Conservation (phyloP, 2,797 vertebrate species). For the Bradypodion ventrale region DNA sequence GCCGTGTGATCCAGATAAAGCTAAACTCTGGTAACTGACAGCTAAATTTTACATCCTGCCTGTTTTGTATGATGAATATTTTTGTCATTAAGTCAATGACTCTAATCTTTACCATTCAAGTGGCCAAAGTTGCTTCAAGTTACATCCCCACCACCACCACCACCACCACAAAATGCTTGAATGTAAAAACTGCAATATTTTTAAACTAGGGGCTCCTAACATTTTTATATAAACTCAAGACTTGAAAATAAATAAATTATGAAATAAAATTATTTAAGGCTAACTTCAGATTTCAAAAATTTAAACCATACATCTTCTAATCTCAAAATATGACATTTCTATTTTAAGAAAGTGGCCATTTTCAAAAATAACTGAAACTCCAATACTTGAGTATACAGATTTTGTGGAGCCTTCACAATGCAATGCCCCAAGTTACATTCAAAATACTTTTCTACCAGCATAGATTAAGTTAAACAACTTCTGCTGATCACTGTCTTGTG, state of each 20-base stretch:
- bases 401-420: no score
- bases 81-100: conserved; percentile 76
- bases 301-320: not conserved
- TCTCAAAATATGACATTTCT: not conserved
- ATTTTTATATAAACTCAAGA: not conserved
- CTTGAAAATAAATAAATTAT: conserved; percentile 37
- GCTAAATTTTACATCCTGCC: conserved; percentile 75
- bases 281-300: not conserved
- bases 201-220: not conserved
- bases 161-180: conserved; percentile 12
- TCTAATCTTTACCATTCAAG: conserved; percentile 70
- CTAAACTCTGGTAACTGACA: conserved; percentile 77
- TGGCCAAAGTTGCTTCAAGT: conserved; percentile 40
- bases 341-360: not conserved
- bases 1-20: conserved; percentile 82
- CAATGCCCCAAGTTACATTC: no score
- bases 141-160: no score
- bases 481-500: no score
- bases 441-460: no score
- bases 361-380: not conserved
- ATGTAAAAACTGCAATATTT: conserved; percentile 51
- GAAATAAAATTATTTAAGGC: conserved; percentile 26
- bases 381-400: not conserved
- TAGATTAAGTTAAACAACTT: no score
- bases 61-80: conserved; percentile 71